Evolutionary conservation across 2,888 invertebrate species (phyloP).

Genomic region (Xestoiulus laeticollis): DNA sequence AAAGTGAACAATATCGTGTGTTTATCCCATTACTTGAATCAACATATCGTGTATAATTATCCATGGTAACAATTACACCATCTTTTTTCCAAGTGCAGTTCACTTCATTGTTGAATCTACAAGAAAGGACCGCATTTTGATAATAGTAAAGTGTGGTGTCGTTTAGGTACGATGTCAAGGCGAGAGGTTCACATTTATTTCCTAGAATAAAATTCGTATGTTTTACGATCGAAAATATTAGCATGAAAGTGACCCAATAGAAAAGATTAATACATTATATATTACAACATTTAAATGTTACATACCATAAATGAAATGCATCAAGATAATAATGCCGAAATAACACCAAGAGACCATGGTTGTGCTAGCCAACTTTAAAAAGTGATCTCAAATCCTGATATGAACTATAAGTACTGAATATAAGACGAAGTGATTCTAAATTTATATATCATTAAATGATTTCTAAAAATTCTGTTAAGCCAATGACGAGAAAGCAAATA

Average conservation of each 20-base stretch:
- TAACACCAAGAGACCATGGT: neutral
- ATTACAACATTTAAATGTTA: neutral
- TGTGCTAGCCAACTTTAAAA: neutral
- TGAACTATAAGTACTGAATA: too few relatives aligned
- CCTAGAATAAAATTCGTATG: neutral
- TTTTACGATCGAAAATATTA: neutral
- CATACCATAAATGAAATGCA: neutral
- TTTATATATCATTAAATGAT: too few relatives aligned
- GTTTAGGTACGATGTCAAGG: neutral
- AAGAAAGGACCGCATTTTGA: neutral
- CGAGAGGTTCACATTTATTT: neutral
- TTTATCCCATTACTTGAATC: neutral
- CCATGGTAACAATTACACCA: neutral
- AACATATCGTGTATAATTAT: neutral
- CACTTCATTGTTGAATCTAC: neutral
- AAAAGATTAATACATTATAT: too few relatives aligned
- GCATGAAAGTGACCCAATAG: too few relatives aligned
- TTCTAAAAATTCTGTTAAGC: too few relatives aligned
- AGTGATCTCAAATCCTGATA: too few relatives aligned
- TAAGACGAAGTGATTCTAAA: too few relatives aligned
- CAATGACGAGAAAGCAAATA: too few relatives aligned
- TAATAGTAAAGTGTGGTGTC: neutral
- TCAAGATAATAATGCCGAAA: neutral
- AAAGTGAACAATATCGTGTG: neutral
- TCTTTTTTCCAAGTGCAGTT: neutral